Base-by-base conservation (phyloP, 1,140 invertebrate genomes). In the Orussus abietinus region DNA sequence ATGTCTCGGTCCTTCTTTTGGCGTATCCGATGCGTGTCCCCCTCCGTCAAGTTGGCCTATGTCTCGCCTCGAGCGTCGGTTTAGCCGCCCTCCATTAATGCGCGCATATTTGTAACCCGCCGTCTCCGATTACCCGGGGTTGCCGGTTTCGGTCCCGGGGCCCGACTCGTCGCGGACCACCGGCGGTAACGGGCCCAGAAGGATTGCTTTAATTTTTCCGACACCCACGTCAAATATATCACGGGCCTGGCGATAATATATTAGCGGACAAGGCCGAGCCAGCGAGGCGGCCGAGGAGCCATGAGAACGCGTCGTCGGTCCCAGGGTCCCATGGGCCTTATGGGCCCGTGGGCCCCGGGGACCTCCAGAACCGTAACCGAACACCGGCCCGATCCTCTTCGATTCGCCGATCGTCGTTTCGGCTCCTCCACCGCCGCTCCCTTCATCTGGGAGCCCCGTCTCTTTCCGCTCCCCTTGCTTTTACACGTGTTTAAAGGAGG, bases 151-250 rank as follows among this genome's bases (percentile, higher is more conserved):
- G 35, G 22, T 48, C 49, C 49, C 37, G 35, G 37, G 21, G 45
- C 45, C 45, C 48, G 47, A 57, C 49, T 44, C 47, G n/a, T n/a
- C n/a, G n/a, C 39, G 59, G 62, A 64, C 64, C 64, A 63, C 63
- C 62, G 51, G 55, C 55, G 53, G 45, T 63, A 52, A 45, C 43
- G 47, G 48, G 42, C 37, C 49, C 50, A 57, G 55, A 67, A 57
- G 57, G 54, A 71, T 69, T 62, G 66, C 65, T 69, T 69, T 71
- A 66, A 71, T 69, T 69, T 67, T 69, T 59, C 63, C 64, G 57
- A 58, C 58, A 56, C 55, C 51, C 56, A 51, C 54, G 57, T 62
- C 66, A 62, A 68, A 69, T 70, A 64, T 57, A 66, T 66, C 64
- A 68, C 62, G 30, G 42, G 34, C 36, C 38, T 30, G 36, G 52